Evolutionary conservation across 2,113 vertebrate genomes (phyloP).

Genomic region (Dinomys branickii): DNA sequence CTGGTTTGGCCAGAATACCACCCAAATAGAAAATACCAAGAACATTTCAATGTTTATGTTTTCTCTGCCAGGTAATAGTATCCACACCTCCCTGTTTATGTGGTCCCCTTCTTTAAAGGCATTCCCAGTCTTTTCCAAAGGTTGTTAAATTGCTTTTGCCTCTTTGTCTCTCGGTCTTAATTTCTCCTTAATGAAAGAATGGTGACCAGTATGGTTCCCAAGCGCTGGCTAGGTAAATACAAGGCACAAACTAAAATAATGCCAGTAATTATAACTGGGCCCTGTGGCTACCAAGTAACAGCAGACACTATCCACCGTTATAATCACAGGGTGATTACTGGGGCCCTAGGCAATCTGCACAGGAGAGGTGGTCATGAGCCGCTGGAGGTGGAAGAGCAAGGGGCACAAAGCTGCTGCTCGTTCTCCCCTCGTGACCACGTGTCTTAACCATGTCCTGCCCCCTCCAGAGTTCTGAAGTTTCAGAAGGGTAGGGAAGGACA

Average conservation of each 20-base stretch:
- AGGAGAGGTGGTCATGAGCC: background rate
- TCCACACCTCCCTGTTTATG: conserved; percentile 54
- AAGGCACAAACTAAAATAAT: background rate
- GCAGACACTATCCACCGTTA: background rate
- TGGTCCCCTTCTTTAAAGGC: background rate
- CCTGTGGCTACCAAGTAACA: background rate
- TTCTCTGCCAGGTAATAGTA: conserved; percentile 43
- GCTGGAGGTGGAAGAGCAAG: background rate
- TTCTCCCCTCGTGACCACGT: conserved; percentile 33
- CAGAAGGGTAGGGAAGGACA: conserved; percentile 68
- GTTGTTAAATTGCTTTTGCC: conserved; percentile 32
- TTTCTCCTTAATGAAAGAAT: conserved; percentile 66
- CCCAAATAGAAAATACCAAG: conserved; percentile 39
- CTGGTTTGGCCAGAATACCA: conserved; percentile 38
- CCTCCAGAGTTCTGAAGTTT: conserved; percentile 67
- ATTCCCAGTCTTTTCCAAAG: conserved; percentile 52
- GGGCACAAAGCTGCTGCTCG: conserved; percentile 38
- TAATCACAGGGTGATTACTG: background rate
- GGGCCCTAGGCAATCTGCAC: background rate
- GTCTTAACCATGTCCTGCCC: conserved; percentile 19
- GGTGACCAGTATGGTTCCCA: background rate
- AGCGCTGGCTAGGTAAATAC: background rate
- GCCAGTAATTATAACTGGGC: background rate
- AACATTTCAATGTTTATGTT: background rate
- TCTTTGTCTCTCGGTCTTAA: conserved; percentile 50